Evolutionary conservation across 2,113 vertebrate genomes (phyloP).

Genomic region (Mirza zaza): DNA sequence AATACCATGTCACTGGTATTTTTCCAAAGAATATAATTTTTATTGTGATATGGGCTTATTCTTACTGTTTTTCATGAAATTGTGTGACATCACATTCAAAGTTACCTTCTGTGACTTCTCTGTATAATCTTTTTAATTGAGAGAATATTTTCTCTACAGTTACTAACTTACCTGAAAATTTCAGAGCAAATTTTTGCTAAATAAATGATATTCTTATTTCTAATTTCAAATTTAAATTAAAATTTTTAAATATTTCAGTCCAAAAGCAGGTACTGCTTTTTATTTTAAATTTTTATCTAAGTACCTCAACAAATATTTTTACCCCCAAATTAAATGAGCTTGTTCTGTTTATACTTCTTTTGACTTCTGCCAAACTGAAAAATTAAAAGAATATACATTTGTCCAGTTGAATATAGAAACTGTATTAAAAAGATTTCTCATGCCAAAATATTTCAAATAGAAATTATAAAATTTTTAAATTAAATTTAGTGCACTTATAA

Average conservation of each 20-base stretch:
- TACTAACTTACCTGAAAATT: not conserved
- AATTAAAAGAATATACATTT: not conserved
- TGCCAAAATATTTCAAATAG: not conserved
- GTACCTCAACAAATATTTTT: not conserved
- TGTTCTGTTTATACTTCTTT: not conserved
- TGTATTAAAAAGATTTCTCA: not conserved
- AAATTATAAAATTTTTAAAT: not conserved
- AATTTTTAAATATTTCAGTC: not conserved
- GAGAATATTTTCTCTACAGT: not conserved
- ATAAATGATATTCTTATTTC: not conserved
- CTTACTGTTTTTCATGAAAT: not conserved
- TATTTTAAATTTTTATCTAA: slow-evolving; percentile 1
- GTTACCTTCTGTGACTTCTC: not conserved
- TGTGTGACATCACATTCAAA: not conserved
- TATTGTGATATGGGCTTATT: not conserved
- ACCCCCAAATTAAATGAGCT: not conserved
- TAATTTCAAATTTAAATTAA: not conserved
- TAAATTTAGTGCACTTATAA: not conserved
- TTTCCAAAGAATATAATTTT: not conserved
- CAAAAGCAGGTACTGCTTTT: not conserved
- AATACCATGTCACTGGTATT: not conserved
- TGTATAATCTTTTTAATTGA: not conserved
- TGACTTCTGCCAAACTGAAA: not conserved
- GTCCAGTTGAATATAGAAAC: not conserved
- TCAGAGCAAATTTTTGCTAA: not conserved